These are phyloP conservation scores for Apistogramma diplotaenia DNA, from an alignment of 2,113 vertebrate species.

Conservation along the genomic window DNA sequence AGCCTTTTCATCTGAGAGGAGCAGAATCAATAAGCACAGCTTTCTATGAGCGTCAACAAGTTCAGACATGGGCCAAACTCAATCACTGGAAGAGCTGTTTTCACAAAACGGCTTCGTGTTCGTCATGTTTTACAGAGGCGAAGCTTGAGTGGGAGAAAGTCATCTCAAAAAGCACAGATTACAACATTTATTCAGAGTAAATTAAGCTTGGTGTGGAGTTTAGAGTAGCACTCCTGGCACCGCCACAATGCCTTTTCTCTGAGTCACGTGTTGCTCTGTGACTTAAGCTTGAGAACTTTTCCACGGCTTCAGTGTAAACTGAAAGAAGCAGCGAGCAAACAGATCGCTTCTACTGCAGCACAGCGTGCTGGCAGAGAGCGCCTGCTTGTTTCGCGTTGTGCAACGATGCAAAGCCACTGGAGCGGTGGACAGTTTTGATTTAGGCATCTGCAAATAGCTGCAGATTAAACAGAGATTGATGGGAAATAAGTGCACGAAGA, in stretches of 20 bases:
- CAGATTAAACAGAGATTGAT: not conserved
- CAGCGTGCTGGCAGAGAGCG: conserved; percentile 27
- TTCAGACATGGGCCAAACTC: conserved; percentile 65
- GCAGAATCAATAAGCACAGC: conserved; percentile 64
- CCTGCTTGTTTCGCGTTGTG: conserved; percentile 31
- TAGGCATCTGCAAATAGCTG: conserved; percentile 14
- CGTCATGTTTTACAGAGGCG: conserved; percentile 10
- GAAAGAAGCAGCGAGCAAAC: conserved; percentile 18
- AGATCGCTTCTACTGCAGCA: conserved; percentile 16
- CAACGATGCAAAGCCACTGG: conserved; percentile 47
- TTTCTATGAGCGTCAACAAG: conserved; percentile 66
- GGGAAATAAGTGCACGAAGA: not conserved
- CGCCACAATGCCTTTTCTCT: not conserved
- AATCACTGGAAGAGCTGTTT: conserved; percentile 32
- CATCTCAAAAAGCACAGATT: not conserved
- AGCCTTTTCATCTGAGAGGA: conserved; percentile 56
- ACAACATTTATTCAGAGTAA: conserved; percentile 13
- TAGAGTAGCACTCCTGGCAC: conserved; percentile 26
- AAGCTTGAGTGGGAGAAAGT: conserved; percentile 17
- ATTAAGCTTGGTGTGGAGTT: not conserved
- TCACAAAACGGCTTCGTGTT: conserved; percentile 39
- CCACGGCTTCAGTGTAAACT: conserved; percentile 24
- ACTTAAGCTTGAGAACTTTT: conserved; percentile 26
- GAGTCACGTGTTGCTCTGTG: conserved; percentile 26
- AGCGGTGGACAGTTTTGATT: conserved; percentile 31